These are phyloP conservation scores for Morone chrysops DNA, from an alignment of 2,113 vertebrate genomes.

Conservation along the genomic window DNA sequence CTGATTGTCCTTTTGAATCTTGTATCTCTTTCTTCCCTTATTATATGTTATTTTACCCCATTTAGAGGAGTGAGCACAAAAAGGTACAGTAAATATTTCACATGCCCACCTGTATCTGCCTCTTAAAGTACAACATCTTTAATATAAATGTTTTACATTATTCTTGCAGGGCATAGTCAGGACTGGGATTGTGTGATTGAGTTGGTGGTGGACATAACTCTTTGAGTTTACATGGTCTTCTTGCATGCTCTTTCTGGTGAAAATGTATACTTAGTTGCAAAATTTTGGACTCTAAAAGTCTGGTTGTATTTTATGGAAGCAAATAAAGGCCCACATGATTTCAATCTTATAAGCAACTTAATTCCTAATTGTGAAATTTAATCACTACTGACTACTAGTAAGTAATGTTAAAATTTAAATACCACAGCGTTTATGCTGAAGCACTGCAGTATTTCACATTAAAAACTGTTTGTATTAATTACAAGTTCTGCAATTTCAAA, in stretches of 20 bases:
- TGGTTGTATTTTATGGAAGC: neutral
- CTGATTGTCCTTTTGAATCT: conserved; percentile 41
- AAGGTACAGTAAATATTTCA: conserved; percentile 75
- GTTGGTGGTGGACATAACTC: conserved; percentile 34
- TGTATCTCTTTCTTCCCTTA: conserved; percentile 36
- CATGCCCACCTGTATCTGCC: neutral
- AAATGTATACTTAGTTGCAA: neutral
- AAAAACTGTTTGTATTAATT: neutral
- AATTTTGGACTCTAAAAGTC: neutral
- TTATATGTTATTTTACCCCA: conserved; percentile 11
- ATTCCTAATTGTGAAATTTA: neutral
- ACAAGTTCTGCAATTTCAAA: neutral
- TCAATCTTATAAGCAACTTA: neutral
- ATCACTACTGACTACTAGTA: neutral
- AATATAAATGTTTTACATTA: neutral
- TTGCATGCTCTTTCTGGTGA: conserved; percentile 13
- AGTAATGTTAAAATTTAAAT: neutral
- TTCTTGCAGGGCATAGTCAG: neutral
- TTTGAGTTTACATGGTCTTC: neutral
- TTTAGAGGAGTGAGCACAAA: conserved; percentile 73
- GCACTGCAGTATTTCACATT: neutral
- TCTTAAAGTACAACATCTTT: neutral
- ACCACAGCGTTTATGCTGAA: neutral
- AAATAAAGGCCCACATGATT: neutral
- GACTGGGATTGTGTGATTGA: conserved; percentile 13